Evolutionary conservation across 2,888 invertebrate species (phyloP), one percentile per base, ranked within the genome.

Genomic region (Drosophila cracens): DNA sequence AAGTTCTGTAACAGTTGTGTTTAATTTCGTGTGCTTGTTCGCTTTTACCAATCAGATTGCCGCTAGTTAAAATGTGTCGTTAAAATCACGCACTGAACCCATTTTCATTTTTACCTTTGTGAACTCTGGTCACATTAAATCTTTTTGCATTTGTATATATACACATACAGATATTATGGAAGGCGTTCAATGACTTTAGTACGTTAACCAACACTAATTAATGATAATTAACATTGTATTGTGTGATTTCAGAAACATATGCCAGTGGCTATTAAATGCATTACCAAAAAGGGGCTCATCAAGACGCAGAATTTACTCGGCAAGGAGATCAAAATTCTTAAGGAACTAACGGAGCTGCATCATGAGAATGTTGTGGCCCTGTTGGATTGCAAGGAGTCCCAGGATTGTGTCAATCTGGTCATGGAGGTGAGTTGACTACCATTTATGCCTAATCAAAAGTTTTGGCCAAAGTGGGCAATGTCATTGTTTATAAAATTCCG

Each of bases 301-400:
- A 99, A 99, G 94, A 98, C 99, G 56, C 99, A 99, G 93, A 99
- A 98, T 94, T 95, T 99, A 79, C 95, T 99, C 53, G 98, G 98
- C 76, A 99, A 99, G 93, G 99, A 99, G 94, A 99, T 99, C 82
- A 99, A 99, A 94, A 99, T 99, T 91, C 95, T 99, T 63, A 98
- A 99, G 95, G 99, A 99, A 94, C 94, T 99, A 91, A 99, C 99
- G 33, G 97, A 97, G 92, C 95, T 99, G 63, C 98, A 99, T 93
- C 99, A 99, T 95, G 98, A 99, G 91, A 99, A 99, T 95, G 98
- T 99, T 79, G 99, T 99, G 63, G 98, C 98, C 36, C 95, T 99
- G 90, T 95, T 99, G 93, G 99, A 99, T 94, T 99, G 99, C 94
- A 98, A 99, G 95, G 99, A 99, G 94, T 98, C 98, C 70, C 95